Evolutionary conservation across 2,888 invertebrate species (phyloP).

Genomic region (Nomada fabriciana): DNA sequence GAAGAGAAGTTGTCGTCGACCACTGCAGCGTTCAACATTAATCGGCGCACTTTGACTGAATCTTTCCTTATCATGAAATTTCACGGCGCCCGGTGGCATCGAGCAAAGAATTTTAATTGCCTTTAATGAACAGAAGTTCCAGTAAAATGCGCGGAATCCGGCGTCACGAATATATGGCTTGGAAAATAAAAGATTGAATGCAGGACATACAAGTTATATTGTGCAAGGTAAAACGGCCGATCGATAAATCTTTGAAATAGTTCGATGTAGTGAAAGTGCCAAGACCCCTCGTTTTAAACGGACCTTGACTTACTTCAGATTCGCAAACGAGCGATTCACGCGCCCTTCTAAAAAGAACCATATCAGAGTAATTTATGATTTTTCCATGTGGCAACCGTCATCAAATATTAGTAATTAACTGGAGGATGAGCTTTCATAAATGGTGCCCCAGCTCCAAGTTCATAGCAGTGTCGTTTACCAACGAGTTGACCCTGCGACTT

Average conservation of each 20-base stretch:
- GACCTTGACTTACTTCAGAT: constrained; percentile 45
- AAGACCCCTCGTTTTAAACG: constrained; percentile 21
- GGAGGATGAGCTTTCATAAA: too few relatives aligned
- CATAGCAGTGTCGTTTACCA: background rate
- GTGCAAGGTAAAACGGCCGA: background rate
- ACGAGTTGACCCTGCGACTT: background rate
- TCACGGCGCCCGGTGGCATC: background rate
- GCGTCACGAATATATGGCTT: background rate
- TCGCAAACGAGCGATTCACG: background rate
- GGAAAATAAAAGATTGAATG: background rate
- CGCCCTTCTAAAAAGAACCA: background rate
- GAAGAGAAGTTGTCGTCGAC: constrained; percentile 24
- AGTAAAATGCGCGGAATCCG: constrained; percentile 1
- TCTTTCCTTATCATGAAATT: background rate
- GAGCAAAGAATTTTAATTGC: constrained; percentile 12
- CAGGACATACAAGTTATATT: background rate
- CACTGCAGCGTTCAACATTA: background rate
- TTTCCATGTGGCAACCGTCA: too few relatives aligned
- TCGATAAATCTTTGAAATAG: constrained; percentile 10
- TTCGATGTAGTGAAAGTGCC: constrained; percentile 40
- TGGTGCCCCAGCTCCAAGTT: too few relatives aligned
- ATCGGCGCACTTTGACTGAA: background rate
- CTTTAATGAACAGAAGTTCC: background rate
- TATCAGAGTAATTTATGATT: background rate
- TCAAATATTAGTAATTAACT: too few relatives aligned